A percentile compares a stretch with the other conserved stretches of the same genome.
Conservation (phyloP, 2,113 vertebrate species). For the Neolamprologus fasciatus region DNA sequence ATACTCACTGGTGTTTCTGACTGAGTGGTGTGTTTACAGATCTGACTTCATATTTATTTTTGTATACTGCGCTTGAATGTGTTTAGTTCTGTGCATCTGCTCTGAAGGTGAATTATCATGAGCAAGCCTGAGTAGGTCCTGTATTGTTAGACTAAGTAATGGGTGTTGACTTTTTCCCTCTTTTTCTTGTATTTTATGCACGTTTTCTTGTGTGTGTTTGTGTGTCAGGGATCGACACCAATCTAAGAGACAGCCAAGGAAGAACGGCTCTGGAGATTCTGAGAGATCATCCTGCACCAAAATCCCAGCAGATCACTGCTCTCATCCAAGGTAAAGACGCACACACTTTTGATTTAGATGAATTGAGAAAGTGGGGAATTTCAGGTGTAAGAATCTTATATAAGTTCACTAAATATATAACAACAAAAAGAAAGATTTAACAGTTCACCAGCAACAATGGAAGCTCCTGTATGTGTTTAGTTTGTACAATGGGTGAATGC, state of each 20-base stretch:
- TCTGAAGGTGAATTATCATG: not conserved
- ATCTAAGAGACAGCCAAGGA: slow-evolving; percentile 83
- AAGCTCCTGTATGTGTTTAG: not conserved
- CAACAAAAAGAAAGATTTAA: not conserved
- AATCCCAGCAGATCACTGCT: slow-evolving; percentile 92
- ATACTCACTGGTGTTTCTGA: not conserved
- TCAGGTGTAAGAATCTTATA: not conserved
- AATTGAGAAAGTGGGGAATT: not conserved
- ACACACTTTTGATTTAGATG: not conserved
- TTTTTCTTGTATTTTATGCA: slow-evolving; percentile 7
- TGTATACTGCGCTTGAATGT: not conserved
- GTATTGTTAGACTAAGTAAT: not conserved
- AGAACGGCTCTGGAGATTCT: slow-evolving; percentile 90
- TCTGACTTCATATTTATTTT: not conserved
- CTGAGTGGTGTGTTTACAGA: not conserved
- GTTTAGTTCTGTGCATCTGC: not conserved
- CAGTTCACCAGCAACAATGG: slow-evolving; percentile 33
- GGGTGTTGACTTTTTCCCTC: not conserved
- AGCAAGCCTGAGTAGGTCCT: not conserved
- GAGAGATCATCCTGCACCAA: slow-evolving; percentile 88
- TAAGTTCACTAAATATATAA: not conserved
- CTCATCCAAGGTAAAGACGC: slow-evolving; percentile 85
- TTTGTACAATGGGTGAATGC: not conserved
- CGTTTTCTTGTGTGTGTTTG: not conserved
- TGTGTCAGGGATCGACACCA: slow-evolving; percentile 86